Conservation (phyloP, 2,888 invertebrate genomes). For the Athalia cordata region DNA sequence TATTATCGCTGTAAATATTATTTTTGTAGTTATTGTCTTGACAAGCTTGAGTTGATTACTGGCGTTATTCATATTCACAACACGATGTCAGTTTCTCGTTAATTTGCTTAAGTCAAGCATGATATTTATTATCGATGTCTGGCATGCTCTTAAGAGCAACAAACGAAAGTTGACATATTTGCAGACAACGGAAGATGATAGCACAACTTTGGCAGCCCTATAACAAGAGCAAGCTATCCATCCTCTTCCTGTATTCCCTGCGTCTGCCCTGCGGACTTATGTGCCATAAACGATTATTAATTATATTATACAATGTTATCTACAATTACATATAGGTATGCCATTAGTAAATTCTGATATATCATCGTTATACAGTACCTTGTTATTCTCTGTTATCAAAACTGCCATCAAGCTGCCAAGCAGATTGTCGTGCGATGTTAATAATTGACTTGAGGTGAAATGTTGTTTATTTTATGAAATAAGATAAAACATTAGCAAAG, state of each 20-base stretch:
- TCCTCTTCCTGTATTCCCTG: slow-evolving; percentile 52
- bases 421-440: slow-evolving; percentile 20
- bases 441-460: background rate
- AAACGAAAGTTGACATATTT: slow-evolving; percentile 70
- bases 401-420: slow-evolving; percentile 36
- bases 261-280: slow-evolving; percentile 46
- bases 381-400: slow-evolving; percentile 37
- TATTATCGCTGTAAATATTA: too few relatives aligned
- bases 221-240: slow-evolving; percentile 71
- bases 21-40: too few relatives aligned
- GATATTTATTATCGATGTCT: slow-evolving; percentile 67
- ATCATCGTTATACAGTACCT: slow-evolving; percentile 37
- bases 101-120: slow-evolving; percentile 64
- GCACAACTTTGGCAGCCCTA: slow-evolving; percentile 72
- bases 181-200: slow-evolving; percentile 73
- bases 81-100: slow-evolving; percentile 46
- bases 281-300: slow-evolving; percentile 42
- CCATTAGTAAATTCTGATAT: slow-evolving; percentile 33
- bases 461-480: slow-evolving; percentile 29
- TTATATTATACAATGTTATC: slow-evolving; percentile 39
- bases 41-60: background rate
- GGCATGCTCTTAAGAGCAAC: slow-evolving; percentile 65
- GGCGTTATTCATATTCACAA: too few relatives aligned
- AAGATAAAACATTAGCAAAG: slow-evolving; percentile 18
- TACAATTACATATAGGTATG: slow-evolving; percentile 24